These are phyloP conservation scores for Incurvaria masculella DNA, from an alignment of 2,888 invertebrate genomes.

Conservation along the genomic window DNA sequence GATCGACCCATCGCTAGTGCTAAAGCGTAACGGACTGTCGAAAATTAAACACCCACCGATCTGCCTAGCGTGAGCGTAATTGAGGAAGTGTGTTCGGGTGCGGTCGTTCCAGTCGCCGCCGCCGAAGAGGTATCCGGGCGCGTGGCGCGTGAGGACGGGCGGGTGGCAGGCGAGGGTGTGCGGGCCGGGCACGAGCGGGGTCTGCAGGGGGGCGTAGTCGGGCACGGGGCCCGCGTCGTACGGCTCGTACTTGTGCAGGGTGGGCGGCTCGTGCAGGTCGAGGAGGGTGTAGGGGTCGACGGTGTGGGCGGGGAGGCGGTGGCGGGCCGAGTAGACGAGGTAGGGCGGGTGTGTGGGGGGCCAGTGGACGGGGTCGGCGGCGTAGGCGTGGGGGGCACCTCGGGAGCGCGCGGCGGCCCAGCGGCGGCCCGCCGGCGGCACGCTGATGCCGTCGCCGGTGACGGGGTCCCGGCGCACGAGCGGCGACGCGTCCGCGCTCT, in stretches of 20 bases:
- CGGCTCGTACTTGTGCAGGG: conserved; percentile 42
- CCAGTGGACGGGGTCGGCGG: conserved; percentile 31
- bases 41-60: conserved; percentile 54
- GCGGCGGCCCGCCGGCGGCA: conserved; percentile 50
- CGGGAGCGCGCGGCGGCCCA: conserved; percentile 46
- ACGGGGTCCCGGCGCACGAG: conserved; percentile 62
- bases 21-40: too few species aligned
- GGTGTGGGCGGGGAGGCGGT: conserved; percentile 25
- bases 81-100: conserved; percentile 50
- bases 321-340: conserved; percentile 40
- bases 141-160: conserved; percentile 46
- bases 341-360: conserved; percentile 44
- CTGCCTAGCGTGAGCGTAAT: conserved; percentile 51
- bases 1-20: too few species aligned
- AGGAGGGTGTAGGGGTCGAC: conserved; percentile 42
- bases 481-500: conserved; percentile 38
- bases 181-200: conserved; percentile 36
- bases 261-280: conserved; percentile 37
- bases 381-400: conserved; percentile 32
- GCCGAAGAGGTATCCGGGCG: conserved; percentile 47
- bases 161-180: conserved; percentile 44
- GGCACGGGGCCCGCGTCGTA: conserved; percentile 38
- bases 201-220: conserved; percentile 33
- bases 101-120: conserved; percentile 34
- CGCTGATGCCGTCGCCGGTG: conserved; percentile 59